Evolutionary conservation across 2,797 vertebrate species (phyloP), one percentile per base, ranked within the genome.

Genomic region (Phoeniculus purpureus): DNA sequence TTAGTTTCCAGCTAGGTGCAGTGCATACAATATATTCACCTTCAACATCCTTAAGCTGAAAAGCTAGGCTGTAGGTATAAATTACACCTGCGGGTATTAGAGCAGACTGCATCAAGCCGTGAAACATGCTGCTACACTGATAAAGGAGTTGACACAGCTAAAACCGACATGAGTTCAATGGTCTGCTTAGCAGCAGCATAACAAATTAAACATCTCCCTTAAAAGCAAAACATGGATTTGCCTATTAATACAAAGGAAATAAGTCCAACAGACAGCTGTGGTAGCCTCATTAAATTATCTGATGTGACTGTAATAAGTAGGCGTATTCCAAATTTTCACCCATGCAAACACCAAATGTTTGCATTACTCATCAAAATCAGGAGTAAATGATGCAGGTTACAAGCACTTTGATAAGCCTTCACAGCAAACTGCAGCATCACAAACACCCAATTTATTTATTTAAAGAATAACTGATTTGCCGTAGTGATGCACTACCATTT

Each of bases 151-250:
- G 40, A 23, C 62, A 74, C 68, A 62, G 45, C 60, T 81, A 73
- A 88, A 72, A 65, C 67, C 7, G 1, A 59, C 6, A 3, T 22
- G 0, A 66, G 47, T 83, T 81, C 74, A 55, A 2, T 6, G 6
- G 60, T 27, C 54, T 65, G 37, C 72, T 37, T 74, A 64, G 40
- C 14, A 5, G 71, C 17, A 1, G 40, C 19, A 3, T 16, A 52
- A 90, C 47, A 81, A 73, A 84, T 67, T 48, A 76, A 74, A 61
- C 4, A 10, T 40, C 59, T 73, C 48, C 29, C 60, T 83, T 64
- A 76, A 72, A 89, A 85, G 66, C 62, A 78, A 92, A 89, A 32
- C 62, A 81, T 32, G 45, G 40, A 70, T 76, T 61, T 93, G 15
- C 34, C 50, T 25, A 54, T 32, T 81, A 91, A 81, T 16, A 79